Percentiles rank a stretch among this genome's conserved stretches.
Evolutionary conservation across 2,888 invertebrate genomes (phyloP).

Genomic region (Conomelus anceps): DNA sequence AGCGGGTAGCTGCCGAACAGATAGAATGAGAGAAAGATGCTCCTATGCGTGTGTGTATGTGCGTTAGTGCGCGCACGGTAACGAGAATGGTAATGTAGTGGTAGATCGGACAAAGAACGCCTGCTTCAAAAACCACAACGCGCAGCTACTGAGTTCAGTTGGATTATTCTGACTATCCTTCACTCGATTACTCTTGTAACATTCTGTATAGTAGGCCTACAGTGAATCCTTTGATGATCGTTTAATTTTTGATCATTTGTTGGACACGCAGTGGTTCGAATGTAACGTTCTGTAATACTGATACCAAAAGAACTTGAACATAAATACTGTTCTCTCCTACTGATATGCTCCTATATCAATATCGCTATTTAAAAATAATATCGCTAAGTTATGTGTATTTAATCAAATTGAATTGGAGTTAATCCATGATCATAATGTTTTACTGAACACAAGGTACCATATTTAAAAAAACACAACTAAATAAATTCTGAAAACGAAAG

Average conservation of each 20-base stretch:
- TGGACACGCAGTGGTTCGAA: too few species aligned
- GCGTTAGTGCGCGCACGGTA: not conserved
- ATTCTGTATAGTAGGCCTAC: not conserved
- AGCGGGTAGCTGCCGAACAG: not conserved
- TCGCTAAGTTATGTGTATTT: too few species aligned
- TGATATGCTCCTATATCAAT: too few species aligned
- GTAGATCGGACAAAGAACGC: not conserved
- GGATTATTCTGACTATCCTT: not conserved
- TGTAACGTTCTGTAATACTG: too few species aligned
- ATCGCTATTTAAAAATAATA: too few species aligned
- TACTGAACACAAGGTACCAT: too few species aligned
- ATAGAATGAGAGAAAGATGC: not conserved
- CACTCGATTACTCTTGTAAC: not conserved
- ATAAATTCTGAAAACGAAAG: too few species aligned
- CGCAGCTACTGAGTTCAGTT: not conserved
- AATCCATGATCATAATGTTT: too few species aligned
- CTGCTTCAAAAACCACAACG: not conserved
- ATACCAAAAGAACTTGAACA: too few species aligned
- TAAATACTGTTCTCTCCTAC: too few species aligned
- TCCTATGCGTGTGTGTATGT: not conserved
- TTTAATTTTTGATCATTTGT: not conserved
- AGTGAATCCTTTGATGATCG: not conserved
- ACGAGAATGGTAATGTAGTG: not conserved
- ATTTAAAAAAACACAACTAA: too few species aligned
- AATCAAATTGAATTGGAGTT: too few species aligned